Conservation (phyloP, 2,888 invertebrate genomes). For the Lepeophtheirus nordmannii region DNA sequence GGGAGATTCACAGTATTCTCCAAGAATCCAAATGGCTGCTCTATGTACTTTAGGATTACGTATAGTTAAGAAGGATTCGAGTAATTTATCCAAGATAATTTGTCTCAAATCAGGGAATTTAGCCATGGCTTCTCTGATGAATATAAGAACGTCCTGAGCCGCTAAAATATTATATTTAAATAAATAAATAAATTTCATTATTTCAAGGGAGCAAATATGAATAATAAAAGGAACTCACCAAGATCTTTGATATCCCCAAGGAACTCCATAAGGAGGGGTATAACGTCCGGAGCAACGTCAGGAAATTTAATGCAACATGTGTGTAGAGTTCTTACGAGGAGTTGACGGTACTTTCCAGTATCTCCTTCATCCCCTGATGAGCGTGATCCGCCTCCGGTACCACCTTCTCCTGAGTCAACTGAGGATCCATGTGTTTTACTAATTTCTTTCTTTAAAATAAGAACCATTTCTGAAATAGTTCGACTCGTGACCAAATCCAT, state of each 20-base stretch:
- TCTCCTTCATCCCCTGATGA: conserved; percentile 64
- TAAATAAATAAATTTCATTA: not conserved
- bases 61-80: conserved; percentile 69
- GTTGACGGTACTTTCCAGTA: conserved; percentile 81
- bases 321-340: conserved; percentile 85
- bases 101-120: conserved; percentile 65
- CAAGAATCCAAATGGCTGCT: conserved; percentile 89
- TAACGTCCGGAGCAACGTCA: conserved; percentile 79
- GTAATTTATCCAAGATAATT: conserved; percentile 55
- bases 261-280: conserved; percentile 86
- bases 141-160: conserved; percentile 33
- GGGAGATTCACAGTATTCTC: conserved; percentile 73
- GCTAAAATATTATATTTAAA: not conserved
- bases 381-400: conserved; percentile 27
- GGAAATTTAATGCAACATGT: conserved; percentile 85
- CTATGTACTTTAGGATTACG: conserved; percentile 81
- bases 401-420: not conserved
- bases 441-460: conserved; percentile 79
- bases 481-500: conserved; percentile 74
- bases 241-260: conserved; percentile 70
- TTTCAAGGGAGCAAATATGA: not conserved
- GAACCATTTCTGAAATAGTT: conserved; percentile 87
- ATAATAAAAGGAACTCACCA: conserved; percentile 52
- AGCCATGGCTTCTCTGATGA: conserved; percentile 78
- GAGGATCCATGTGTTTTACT: conserved; percentile 64